Evolutionary conservation across 2,888 invertebrate species (phyloP).

Genomic region (Stramonita haemastoma): DNA sequence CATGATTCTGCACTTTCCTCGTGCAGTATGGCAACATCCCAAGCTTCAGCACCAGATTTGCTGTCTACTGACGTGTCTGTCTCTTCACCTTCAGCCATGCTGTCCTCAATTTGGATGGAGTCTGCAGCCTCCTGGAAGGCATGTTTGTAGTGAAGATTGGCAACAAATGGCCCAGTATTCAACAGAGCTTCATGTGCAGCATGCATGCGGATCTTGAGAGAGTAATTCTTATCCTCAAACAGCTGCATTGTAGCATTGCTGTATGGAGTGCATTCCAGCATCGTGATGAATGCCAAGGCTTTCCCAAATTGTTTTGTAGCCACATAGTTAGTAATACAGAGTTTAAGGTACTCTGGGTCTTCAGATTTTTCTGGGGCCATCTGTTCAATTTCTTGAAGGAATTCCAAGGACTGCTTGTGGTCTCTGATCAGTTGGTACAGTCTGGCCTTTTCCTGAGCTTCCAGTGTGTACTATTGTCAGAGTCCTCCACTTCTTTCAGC

Average conservation of each 20-base stretch:
- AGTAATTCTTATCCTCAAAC: conserved; percentile 30
- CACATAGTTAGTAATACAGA: background rate
- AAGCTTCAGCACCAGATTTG: background rate
- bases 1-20: background rate
- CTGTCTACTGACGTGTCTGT: conserved; percentile 13
- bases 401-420: conserved; percentile 10
- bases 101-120: background rate
- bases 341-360: conserved; percentile 12
- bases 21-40: background rate
- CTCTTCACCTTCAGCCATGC: conserved; percentile 9
- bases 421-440: conserved; percentile 11
- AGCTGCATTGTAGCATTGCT: background rate
- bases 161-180: background rate
- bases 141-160: background rate
- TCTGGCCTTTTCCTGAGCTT: conserved; percentile 23
- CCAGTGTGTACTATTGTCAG: background rate
- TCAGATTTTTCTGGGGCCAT: conserved; percentile 19
- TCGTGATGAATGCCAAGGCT: background rate
- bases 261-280: background rate
- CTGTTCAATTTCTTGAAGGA: conserved; percentile 25
- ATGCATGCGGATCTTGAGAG: background rate
- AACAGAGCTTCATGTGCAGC: conserved; percentile 28
- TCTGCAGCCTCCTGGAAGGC: background rate
- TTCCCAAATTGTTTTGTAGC: background rate
- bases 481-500: conserved; percentile 14